A percentile compares a stretch with the other conserved stretches of the same genome.
These are phyloP conservation scores for Oceanodroma leucorhoa DNA, from an alignment of 2,797 vertebrate species.

Conservation along the genomic window DNA sequence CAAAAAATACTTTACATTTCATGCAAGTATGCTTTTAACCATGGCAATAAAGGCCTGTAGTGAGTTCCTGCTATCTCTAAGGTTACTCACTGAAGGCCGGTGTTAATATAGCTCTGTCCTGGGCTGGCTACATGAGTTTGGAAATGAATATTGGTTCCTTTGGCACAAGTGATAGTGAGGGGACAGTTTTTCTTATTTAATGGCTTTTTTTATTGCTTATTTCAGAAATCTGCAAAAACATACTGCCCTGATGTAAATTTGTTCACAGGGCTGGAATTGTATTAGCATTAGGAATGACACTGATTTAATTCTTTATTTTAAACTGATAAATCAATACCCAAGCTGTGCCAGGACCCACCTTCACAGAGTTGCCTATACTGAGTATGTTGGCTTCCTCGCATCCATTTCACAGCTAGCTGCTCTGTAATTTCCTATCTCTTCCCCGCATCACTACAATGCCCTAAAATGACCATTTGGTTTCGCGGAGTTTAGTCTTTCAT, in stretches of 20 bases:
- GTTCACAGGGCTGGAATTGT: background rate
- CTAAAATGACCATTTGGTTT: background rate
- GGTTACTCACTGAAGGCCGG: background rate
- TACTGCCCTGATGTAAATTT: background rate
- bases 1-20: background rate
- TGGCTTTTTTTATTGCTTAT: background rate
- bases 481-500: background rate
- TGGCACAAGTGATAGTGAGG: background rate
- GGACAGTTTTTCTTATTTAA: background rate
- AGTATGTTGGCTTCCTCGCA: background rate
- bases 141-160: background rate
- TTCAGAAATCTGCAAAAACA: background rate
- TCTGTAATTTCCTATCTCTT: background rate
- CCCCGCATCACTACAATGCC: background rate
- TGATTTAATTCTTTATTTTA: background rate
- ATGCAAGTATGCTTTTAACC: background rate
- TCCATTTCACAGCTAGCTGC: background rate
- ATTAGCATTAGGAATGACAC: background rate
- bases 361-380: background rate
- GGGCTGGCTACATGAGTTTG: background rate
- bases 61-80: background rate
- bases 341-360: background rate
- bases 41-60: background rate
- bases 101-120: background rate
- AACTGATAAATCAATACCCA: background rate